Evolutionary conservation across 2,888 invertebrate genomes (phyloP).

Genomic region (Hylaea fasciaria): DNA sequence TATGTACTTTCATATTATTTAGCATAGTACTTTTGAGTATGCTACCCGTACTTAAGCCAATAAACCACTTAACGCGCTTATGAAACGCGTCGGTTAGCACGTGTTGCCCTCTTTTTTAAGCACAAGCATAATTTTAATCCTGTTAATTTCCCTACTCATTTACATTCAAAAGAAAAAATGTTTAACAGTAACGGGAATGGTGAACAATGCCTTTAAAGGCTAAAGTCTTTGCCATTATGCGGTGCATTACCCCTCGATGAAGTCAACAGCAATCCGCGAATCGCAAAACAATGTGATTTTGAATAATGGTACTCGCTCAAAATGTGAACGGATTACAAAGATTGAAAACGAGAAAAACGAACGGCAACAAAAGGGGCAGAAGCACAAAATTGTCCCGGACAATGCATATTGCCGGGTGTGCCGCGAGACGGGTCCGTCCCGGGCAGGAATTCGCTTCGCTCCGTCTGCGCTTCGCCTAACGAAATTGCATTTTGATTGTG

Average conservation of each 20-base stretch:
- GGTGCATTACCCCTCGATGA: constrained; percentile 36
- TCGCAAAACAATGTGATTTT: constrained; percentile 43
- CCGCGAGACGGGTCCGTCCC: constrained; percentile 39
- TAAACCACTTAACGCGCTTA: constrained; percentile 43
- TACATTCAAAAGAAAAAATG: background rate
- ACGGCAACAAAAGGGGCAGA: constrained; percentile 57
- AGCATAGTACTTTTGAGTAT: constrained; percentile 8
- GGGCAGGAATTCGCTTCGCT: constrained; percentile 36
- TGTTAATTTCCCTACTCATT: constrained; percentile 29
- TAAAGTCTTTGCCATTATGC: constrained; percentile 9
- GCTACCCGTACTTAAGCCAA: constrained; percentile 32
- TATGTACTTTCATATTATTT: constrained; percentile 1
- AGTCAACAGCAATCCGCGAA: constrained; percentile 37
- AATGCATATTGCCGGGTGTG: constrained; percentile 64
- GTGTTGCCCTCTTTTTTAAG: constrained; percentile 37
- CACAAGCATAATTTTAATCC: constrained; percentile 32
- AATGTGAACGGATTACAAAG: constrained; percentile 54
- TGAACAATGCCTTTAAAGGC: background rate
- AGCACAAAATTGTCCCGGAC: constrained; percentile 65
- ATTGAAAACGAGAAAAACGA: constrained; percentile 60
- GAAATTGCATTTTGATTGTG: constrained; percentile 76
- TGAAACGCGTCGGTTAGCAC: constrained; percentile 39
- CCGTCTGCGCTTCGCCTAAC: constrained; percentile 48
- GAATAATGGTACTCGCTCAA: constrained; percentile 49
- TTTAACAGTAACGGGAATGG: background rate